Base-by-base conservation (phyloP, 2,113 vertebrate genomes). In the Bufo gargarizans region DNA sequence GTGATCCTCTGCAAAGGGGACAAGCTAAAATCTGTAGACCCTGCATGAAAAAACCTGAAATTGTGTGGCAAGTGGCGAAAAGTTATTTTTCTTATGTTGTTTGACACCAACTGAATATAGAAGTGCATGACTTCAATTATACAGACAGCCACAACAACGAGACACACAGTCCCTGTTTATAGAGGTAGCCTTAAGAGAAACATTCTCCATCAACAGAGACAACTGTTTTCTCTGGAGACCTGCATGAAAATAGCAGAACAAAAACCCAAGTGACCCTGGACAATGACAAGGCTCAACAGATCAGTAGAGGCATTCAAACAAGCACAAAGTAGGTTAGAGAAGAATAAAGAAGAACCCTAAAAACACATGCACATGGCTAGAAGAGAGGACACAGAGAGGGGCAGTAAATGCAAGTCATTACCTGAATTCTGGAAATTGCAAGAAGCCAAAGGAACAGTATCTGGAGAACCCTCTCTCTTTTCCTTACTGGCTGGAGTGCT, bases 371-470 rank as follows among this genome's bases (percentile, higher is more conserved):
- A 71, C 47, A 77, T 9, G n/a, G 77, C 12, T 33, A 56, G 55
- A 17, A 80, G 6, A 79, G 3, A 1, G 53, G 1, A 1, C n/a
- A 53, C 45, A 13, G 9, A 43, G 14, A 33, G 12, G 16, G 43
- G 20, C 47, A 53, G 20, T 6, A 53, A 16, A 86, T 53, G 77
- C 74, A 63, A 55, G 4, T 69, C 13, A 71, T 89, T 89, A 87
- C 89, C 87, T 89, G 81, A 84, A 14, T 20, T 69, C 49, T 43
- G 45, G 71, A 77, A 78, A 45, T 8, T 8, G 9, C 80, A 61
- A 55, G 71, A 16, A 7, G 93, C 93, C 89, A 93, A 94, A 59
- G 93, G 93, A 77, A 95, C 92, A 78, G 90, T 86, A 83, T 92
- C 89, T 50, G 92, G 92, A 47, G 92, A 90, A 3, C 91, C 94